phyloP scores from a whole-genome alignment of 2,113 vertebrate species.

The Atractosteus spatula region DNA sequence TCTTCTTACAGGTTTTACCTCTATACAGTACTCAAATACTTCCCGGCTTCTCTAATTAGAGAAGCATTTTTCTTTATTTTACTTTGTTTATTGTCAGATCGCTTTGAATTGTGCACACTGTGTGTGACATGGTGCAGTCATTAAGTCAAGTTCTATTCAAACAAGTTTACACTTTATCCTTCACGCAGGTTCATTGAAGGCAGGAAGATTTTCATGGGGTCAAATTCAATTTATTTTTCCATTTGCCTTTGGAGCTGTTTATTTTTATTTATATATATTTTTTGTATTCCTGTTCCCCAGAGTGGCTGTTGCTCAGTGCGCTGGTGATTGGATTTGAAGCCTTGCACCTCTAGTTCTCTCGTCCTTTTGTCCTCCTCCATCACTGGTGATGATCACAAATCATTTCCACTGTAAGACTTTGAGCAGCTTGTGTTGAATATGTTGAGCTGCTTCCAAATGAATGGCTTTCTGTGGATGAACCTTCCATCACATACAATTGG shows the following conservation, averaged over 20 bases:
- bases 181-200: background rate
- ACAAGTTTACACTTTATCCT: background rate
- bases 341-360: background rate
- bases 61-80: background rate
- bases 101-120: no score
- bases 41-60: background rate
- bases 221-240: slow-evolving; percentile 1
- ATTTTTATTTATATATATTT: background rate
- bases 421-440: background rate
- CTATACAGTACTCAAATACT: background rate
- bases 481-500: background rate
- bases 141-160: background rate
- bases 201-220: background rate
- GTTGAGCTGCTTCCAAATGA: background rate
- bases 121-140: no score
- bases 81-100: background rate
- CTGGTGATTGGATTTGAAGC: slow-evolving; percentile 12
- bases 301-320: background rate
- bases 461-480: background rate
- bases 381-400: background rate
- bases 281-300: background rate
- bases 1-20: background rate
- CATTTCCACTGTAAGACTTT: background rate
- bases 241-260: background rate
- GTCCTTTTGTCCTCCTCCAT: background rate